Conservation (phyloP, 2,888 invertebrate species). For the Lathronympha strigana region DNA sequence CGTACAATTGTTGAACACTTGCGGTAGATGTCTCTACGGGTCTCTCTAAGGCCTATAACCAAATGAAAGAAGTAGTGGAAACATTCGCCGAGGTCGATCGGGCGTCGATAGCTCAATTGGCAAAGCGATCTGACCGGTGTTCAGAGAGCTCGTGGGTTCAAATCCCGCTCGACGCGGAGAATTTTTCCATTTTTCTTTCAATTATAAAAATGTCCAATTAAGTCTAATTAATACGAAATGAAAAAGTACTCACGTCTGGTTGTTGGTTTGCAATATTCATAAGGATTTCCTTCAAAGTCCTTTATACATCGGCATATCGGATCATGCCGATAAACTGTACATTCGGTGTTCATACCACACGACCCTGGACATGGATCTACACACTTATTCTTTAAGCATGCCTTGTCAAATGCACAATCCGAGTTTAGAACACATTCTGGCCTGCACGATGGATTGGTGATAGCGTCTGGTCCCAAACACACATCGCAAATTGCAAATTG, state of each 20-base stretch:
- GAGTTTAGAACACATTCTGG: constrained; percentile 93
- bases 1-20: too few relatives aligned
- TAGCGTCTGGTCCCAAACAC: constrained; percentile 88
- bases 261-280: constrained; percentile 88
- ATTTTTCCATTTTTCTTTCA: too few relatives aligned
- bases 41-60: too few relatives aligned
- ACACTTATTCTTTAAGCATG: constrained; percentile 90
- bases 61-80: too few relatives aligned
- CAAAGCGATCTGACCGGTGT: too few relatives aligned
- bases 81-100: too few relatives aligned
- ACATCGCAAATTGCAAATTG: constrained; percentile 91
- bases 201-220: too few relatives aligned
- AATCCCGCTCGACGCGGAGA: too few relatives aligned
- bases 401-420: constrained; percentile 91
- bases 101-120: too few relatives aligned
- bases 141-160: too few relatives aligned
- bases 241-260: constrained; percentile 75
- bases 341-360: constrained; percentile 89
- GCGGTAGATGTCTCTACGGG: too few relatives aligned
- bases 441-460: constrained; percentile 89
- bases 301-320: constrained; percentile 89
- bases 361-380: constrained; percentile 91
- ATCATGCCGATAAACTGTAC: constrained; percentile 88
- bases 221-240: not conserved
- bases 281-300: constrained; percentile 90